phyloP scores from a whole-genome alignment of 2,113 vertebrate species.

The Petroica traversi region DNA sequence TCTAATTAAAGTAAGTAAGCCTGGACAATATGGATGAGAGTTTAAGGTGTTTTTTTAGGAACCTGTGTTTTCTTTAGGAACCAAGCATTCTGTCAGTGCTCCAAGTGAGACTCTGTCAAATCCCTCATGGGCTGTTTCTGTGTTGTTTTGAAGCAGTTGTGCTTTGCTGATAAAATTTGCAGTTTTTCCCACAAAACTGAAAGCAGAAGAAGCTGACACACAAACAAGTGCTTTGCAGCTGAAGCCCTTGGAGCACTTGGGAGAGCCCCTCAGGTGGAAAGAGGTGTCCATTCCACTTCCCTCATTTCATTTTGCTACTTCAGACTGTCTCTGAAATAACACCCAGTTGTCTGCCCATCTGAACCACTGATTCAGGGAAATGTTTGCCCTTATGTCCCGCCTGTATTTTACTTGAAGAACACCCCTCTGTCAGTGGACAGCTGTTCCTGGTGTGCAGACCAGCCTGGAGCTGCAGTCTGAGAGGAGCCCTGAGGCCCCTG shows the following conservation, averaged over 20 bases:
- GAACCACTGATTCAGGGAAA: neutral
- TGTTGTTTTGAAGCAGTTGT: neutral
- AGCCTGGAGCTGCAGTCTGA: neutral
- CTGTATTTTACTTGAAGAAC: neutral
- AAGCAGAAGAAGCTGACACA: neutral
- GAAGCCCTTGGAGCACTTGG: neutral
- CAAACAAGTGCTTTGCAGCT: neutral
- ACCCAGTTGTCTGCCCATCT: neutral
- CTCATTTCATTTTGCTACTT: neutral
- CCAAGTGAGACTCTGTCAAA: neutral
- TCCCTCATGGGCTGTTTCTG: neutral
- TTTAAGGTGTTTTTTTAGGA: too few species aligned
- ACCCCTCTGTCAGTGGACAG: neutral
- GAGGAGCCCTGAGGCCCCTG: accelerated
- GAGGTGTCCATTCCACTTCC: neutral
- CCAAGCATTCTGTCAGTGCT: neutral
- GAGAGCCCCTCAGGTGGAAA: neutral
- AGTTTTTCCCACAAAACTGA: neutral
- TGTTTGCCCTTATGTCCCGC: neutral
- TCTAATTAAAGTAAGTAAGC: conserved; percentile 79
- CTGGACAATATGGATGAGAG: neutral
- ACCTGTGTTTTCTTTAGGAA: neutral
- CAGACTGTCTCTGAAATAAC: neutral
- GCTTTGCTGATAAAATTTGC: neutral
- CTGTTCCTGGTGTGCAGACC: neutral